Evolutionary conservation across 1,140 invertebrate species (phyloP).

Genomic region (Drosophila nigrodunni): DNA sequence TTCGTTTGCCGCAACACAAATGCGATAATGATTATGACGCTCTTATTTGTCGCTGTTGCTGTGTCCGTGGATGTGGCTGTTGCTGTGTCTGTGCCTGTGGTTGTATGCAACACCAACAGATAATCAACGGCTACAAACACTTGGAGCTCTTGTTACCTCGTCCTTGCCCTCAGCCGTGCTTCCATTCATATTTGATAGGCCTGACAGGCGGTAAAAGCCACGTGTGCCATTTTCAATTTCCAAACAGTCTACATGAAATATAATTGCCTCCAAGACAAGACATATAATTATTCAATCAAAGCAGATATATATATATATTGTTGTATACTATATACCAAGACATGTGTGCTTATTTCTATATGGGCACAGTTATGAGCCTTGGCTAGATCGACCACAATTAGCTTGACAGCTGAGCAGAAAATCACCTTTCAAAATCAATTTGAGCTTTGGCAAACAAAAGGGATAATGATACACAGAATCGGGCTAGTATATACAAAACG

Average conservation of each 20-base stretch:
- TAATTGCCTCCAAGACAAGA: slow-evolving; percentile 17
- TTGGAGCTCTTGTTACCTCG: neutral
- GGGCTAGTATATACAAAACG: slow-evolving; percentile 16
- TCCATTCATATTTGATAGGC: slow-evolving; percentile 59
- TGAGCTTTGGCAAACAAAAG: slow-evolving; percentile 54
- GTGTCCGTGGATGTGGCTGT: neutral
- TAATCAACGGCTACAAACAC: slow-evolving; percentile 27
- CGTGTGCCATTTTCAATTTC: slow-evolving; percentile 25
- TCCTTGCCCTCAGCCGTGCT: neutral
- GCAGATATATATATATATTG: neutral
- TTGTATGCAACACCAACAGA: slow-evolving; percentile 15
- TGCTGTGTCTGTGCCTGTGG: neutral
- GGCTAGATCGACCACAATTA: slow-evolving; percentile 32
- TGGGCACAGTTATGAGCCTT: slow-evolving; percentile 7
- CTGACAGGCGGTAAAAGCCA: slow-evolving; percentile 23
- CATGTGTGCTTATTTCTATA: neutral
- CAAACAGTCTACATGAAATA: slow-evolving; percentile 22
- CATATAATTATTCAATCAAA: slow-evolving; percentile 38
- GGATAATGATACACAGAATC: slow-evolving; percentile 62
- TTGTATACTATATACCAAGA: too few relatives aligned
- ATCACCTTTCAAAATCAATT: slow-evolving; percentile 64
- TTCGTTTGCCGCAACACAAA: slow-evolving; percentile 42
- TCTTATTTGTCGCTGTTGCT: neutral
- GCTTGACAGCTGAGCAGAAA: slow-evolving; percentile 40
- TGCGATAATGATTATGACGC: slow-evolving; percentile 43